phyloP scores from a whole-genome alignment of 1,140 invertebrate species.

The Panonychus citri region DNA sequence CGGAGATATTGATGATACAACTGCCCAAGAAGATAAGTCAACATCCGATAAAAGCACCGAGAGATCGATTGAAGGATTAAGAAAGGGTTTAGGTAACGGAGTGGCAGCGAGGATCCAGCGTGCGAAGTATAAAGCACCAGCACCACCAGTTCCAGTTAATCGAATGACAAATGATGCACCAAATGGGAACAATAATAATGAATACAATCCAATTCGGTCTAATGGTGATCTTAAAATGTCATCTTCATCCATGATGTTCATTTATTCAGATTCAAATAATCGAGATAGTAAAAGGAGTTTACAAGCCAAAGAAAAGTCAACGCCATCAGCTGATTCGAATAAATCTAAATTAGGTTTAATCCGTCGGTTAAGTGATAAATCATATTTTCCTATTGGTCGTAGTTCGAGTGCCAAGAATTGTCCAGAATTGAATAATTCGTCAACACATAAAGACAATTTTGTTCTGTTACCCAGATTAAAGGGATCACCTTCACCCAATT shows the following conservation, averaged over 20 bases:
- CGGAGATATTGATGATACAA: not conserved
- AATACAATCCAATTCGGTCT: not conserved
- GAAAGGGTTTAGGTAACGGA: not conserved
- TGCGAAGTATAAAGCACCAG: slow-evolving; percentile 1
- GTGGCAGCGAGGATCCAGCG: slow-evolving; percentile 5
- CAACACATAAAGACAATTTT: not conserved
- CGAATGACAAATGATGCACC: no score
- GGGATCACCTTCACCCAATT: no score
- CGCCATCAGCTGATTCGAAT: not conserved
- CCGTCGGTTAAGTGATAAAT: not conserved
- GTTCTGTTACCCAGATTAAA: not conserved
- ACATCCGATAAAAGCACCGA: not conserved
- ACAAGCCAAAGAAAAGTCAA: not conserved
- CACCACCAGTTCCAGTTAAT: not conserved
- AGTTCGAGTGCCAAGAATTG: not conserved
- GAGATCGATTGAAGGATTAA: not conserved
- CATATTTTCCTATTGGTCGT: not conserved
- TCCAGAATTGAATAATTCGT: not conserved
- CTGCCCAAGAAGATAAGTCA: not conserved
- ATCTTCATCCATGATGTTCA: no score
- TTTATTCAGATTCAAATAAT: not conserved
- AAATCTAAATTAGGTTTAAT: not conserved
- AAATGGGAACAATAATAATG: not conserved
- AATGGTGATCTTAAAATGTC: no score
- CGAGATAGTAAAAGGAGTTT: not conserved